Percentiles rank a stretch among this genome's conserved stretches.
Conservation (phyloP, 2,113 vertebrate species). For the Sinocyclocheilus anshuiensis region DNA sequence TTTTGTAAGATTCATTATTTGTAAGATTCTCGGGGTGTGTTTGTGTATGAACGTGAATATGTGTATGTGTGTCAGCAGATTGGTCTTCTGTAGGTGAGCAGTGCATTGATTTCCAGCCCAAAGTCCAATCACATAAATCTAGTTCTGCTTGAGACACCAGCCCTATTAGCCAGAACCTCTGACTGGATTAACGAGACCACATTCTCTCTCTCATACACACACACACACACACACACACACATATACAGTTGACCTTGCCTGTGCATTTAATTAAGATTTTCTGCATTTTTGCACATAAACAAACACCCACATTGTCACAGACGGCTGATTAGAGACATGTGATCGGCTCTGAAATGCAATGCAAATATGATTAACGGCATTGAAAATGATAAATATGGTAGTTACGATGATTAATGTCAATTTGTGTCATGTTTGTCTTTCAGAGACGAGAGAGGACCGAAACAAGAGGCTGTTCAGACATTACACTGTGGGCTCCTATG, state of each 20-base stretch:
- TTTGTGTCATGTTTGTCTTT: constrained; percentile 61
- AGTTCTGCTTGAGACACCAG: constrained; percentile 52
- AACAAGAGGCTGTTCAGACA: constrained; percentile 97
- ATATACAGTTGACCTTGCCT: constrained; percentile 12
- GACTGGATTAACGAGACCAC: constrained; percentile 52
- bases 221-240: constrained; percentile 33
- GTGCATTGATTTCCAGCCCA: constrained; percentile 57
- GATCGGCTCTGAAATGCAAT: background rate
- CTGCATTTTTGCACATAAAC: background rate
- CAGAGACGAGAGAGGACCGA: constrained; percentile 95
- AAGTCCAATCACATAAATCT: constrained; percentile 61
- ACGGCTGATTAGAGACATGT: background rate
- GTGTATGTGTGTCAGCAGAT: constrained; percentile 51
- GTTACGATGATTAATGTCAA: constrained; percentile 13
- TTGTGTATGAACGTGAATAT: constrained; percentile 20
- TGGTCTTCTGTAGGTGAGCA: constrained; percentile 48
- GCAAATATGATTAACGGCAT: background rate
- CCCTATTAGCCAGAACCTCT: constrained; percentile 54
- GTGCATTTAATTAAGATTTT: constrained; percentile 11
- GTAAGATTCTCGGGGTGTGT: background rate
- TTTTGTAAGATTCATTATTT: constrained; percentile 12
- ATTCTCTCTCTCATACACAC: background rate
- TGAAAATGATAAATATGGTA: background rate
- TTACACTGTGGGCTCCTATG: constrained; percentile 97
- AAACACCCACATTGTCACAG: background rate